These are phyloP conservation scores for Eciton burchellii DNA, from an alignment of 1,140 invertebrate genomes.

Conservation along the genomic window DNA sequence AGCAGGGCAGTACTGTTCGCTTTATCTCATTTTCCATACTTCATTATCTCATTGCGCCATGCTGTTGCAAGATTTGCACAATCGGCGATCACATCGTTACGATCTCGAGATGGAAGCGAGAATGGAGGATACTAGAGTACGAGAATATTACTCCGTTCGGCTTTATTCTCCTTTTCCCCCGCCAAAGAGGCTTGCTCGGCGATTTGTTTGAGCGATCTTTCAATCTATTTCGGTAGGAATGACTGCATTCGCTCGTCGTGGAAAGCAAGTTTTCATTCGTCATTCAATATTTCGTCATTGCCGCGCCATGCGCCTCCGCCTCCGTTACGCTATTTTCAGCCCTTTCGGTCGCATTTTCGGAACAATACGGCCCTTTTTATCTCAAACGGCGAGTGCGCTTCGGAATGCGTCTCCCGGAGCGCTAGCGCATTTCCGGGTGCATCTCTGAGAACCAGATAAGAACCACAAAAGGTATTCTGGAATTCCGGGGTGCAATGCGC, in stretches of 20 bases:
- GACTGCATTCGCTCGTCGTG: neutral
- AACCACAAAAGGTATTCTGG: slow-evolving; percentile 64
- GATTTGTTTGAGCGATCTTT: no score
- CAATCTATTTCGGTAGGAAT: neutral
- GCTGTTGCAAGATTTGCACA: slow-evolving; percentile 14
- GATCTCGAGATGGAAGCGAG: neutral
- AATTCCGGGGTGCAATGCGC: slow-evolving; percentile 65
- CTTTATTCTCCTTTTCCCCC: no score
- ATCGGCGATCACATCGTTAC: neutral
- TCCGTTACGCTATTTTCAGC: neutral
- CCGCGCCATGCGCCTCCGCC: neutral
- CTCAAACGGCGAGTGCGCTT: slow-evolving; percentile 1
- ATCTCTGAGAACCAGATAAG: slow-evolving; percentile 71
- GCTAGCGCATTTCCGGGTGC: slow-evolving; percentile 65
- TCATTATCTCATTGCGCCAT: slow-evolving; percentile 39
- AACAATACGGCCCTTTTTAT: neutral
- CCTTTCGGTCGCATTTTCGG: neutral
- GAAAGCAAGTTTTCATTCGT: neutral
- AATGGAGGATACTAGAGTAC: neutral
- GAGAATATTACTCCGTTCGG: neutral
- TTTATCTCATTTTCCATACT: slow-evolving; percentile 27
- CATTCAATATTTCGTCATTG: neutral
- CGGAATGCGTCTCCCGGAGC: slow-evolving; percentile 26
- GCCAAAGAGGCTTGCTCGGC: no score
- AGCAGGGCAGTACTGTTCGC: slow-evolving; percentile 7